Evolutionary conservation across 2,888 invertebrate genomes (phyloP).

Genomic region (Erebia ligea): DNA sequence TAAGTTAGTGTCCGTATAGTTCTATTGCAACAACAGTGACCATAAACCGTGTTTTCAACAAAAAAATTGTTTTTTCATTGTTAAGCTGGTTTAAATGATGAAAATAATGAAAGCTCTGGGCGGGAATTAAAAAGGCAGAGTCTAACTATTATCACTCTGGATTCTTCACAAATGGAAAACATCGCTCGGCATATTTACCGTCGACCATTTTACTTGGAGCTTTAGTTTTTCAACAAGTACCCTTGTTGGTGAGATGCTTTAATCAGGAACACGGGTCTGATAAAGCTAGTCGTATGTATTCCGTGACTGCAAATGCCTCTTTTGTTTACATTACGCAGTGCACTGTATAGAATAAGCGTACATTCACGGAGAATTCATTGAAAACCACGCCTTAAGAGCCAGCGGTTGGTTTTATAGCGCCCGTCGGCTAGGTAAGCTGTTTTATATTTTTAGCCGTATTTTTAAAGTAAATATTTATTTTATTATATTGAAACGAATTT

Average conservation of each 20-base stretch:
- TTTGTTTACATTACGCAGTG: conserved; percentile 38
- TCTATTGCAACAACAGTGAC: not conserved
- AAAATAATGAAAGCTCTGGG: conserved; percentile 55
- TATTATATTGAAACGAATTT: not conserved
- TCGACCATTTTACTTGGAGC: conserved; percentile 29
- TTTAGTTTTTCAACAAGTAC: conserved; percentile 23
- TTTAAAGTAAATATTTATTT: not conserved
- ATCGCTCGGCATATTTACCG: conserved; percentile 28
- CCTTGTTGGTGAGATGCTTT: conserved; percentile 30
- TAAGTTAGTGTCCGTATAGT: not conserved
- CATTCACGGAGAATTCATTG: conserved; percentile 37
- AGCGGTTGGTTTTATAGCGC: conserved; percentile 7
- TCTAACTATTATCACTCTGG: conserved; percentile 35
- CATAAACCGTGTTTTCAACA: not conserved
- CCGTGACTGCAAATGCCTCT: conserved; percentile 36
- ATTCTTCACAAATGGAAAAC: conserved; percentile 34
- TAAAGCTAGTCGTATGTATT: conserved; percentile 29
- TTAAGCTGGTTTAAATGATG: conserved; percentile 22
- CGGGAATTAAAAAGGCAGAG: conserved; percentile 37
- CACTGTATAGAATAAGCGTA: conserved; percentile 39
- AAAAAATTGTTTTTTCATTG: conserved; percentile 16
- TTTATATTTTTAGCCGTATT: not conserved
- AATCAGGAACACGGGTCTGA: conserved; percentile 34
- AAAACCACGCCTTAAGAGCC: conserved; percentile 38
- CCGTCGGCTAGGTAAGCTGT: not conserved